Conservation (phyloP, 2,113 vertebrate genomes). For the Oreotrochilus melanogaster region DNA sequence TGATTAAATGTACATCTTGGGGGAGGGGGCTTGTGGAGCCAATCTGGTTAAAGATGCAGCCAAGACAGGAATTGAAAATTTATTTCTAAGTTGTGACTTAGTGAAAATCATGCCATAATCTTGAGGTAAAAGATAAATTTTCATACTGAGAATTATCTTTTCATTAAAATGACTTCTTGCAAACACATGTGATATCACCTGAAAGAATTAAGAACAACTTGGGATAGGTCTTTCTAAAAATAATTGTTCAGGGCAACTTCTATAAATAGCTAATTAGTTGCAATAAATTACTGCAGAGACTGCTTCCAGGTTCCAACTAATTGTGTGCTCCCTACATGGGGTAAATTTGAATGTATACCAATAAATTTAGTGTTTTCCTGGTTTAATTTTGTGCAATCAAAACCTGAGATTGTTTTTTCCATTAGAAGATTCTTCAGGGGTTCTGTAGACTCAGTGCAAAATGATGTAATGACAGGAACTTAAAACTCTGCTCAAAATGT, state of each 20-base stretch:
- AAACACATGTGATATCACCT: not conserved
- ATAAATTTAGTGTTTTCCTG: not conserved
- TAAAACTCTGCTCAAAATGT: conserved; percentile 48
- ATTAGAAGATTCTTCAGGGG: not conserved
- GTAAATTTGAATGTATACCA: not conserved
- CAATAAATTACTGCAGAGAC: not conserved
- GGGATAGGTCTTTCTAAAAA: not conserved
- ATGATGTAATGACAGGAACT: not conserved
- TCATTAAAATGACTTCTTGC: not conserved
- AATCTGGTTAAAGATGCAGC: conserved; percentile 4
- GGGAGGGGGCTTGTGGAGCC: not conserved
- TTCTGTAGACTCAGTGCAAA: not conserved
- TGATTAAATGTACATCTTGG: not conserved
- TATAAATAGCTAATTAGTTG: not conserved
- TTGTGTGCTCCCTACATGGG: not conserved
- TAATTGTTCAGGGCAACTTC: not conserved
- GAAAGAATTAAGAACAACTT: not conserved
- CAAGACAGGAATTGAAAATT: not conserved
- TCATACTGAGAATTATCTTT: not conserved
- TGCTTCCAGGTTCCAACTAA: not conserved
- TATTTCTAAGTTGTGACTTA: not conserved
- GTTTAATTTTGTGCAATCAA: not conserved
- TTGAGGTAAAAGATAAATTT: not conserved
- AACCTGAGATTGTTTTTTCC: not conserved
- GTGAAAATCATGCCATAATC: not conserved